These are phyloP conservation scores for Silurus glanis DNA, from an alignment of 2,113 vertebrate genomes.

Conservation along the genomic window DNA sequence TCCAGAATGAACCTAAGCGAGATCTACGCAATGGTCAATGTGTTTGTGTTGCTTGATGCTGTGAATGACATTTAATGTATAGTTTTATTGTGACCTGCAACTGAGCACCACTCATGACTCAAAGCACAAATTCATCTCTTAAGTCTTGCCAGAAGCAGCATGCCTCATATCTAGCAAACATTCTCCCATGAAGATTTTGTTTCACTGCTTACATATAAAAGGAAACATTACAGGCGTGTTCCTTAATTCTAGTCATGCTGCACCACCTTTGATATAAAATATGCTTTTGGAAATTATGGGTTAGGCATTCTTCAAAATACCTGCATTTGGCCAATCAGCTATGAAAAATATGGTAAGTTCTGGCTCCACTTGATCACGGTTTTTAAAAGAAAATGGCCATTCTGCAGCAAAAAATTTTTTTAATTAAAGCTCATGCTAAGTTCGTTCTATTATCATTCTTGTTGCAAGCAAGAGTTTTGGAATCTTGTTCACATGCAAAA, in stretches of 20 bases:
- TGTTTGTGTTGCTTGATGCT: not conserved
- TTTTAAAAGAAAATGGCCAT: not conserved
- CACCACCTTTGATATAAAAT: not conserved
- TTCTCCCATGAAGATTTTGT: constrained; percentile 14
- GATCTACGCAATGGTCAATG: not conserved
- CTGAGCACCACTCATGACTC: not conserved
- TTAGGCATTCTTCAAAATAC: not conserved
- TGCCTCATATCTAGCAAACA: not conserved
- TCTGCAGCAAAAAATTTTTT: not conserved
- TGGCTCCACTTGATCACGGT: not conserved
- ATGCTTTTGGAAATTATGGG: not conserved
- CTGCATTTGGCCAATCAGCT: not conserved
- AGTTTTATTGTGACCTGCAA: not conserved
- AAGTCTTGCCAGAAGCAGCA: not conserved
- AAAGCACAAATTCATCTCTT: not conserved
- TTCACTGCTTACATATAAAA: not conserved
- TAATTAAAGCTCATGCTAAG: not conserved
- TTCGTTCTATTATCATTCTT: not conserved
- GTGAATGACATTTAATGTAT: not conserved
- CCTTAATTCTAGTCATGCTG: not conserved
- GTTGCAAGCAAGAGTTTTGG: not conserved
- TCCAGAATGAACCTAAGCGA: not conserved
- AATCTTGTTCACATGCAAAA: not conserved
- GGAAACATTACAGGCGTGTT: not conserved
- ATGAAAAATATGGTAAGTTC: not conserved